A percentile compares a stretch with the other conserved stretches of the same genome.
phyloP scores from a whole-genome alignment of 2,113 vertebrate genomes.

The Pachypanchax playfairii region DNA sequence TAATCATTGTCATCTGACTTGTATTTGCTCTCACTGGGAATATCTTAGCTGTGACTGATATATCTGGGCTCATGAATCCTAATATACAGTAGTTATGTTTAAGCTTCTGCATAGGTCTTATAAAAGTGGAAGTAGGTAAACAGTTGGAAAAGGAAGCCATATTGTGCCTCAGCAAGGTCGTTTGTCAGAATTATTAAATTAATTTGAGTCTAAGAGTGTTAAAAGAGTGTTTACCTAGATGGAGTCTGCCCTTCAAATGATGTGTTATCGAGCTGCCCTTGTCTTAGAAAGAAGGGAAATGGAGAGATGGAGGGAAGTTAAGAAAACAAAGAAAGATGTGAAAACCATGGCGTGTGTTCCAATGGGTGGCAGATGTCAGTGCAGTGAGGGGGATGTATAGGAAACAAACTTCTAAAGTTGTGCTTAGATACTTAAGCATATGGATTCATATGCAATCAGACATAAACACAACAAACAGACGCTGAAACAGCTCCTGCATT shows the following conservation, averaged over 20 bases:
- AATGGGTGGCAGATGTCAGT: constrained; percentile 51
- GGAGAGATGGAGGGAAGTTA: background rate
- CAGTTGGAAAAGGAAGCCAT: constrained; percentile 48
- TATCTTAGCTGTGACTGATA: constrained; percentile 28
- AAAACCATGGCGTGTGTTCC: constrained; percentile 30
- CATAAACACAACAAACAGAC: background rate
- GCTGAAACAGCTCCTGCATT: background rate
- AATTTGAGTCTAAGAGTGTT: constrained; percentile 54
- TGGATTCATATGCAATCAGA: constrained; percentile 24
- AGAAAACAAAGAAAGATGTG: background rate
- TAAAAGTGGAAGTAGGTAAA: constrained; percentile 36
- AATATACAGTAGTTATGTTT: constrained; percentile 1
- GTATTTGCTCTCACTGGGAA: constrained; percentile 43
- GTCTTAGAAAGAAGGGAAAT: constrained; percentile 19
- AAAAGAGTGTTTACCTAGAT: constrained; percentile 45
- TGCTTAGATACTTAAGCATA: constrained; percentile 25
- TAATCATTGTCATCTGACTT: constrained; percentile 40
- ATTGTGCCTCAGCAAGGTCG: constrained; percentile 59
- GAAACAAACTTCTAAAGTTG: constrained; percentile 40
- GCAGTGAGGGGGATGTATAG: constrained; percentile 31
- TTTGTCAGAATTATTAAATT: constrained; percentile 63
- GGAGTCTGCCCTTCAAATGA: constrained; percentile 66
- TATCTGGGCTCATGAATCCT: constrained; percentile 14
- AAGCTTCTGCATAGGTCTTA: background rate
- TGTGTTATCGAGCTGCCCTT: constrained; percentile 55